Base-by-base conservation (phyloP, 2,797 vertebrate species). In the Chaetophractus vellerosus region DNA sequence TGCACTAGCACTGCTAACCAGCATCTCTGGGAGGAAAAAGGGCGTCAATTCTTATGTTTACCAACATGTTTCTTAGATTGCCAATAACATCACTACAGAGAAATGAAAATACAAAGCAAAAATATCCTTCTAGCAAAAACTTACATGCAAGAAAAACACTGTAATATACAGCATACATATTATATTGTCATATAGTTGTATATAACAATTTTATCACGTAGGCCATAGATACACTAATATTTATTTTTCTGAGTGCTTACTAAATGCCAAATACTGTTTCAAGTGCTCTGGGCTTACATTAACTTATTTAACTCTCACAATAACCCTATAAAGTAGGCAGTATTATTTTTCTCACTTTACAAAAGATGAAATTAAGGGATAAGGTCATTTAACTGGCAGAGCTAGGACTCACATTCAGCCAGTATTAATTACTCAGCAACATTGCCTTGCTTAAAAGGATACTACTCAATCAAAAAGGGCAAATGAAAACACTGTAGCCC, bases 1-100 rank as follows among this genome's bases (percentile, higher is more conserved):
- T 97, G 99, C 99, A 98, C 99, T 99, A 75, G 99, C 99, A 97
- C 99, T 99, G 99, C 99, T 99, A 96, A 99, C 99, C 98, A 99
- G 98, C 97, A 99, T 99, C 98, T 99, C 99, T 99, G 98, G 97
- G 96, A 98, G 36, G 97, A 97, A 98, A 92, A 93, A 69, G 12
- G 38, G 18, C 31, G 95, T 98, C 97, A 98, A 72, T 83, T 97
- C 57, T 94, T 96, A 96, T 94, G 93, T 31, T 61, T 95, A 97
- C 68, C 71, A 95, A 81, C 38, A 95, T 31, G 57, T 86, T 91
- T 55, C 81, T 96, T 94, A 64, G 94, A 95, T 88, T 81, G 90
- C 28, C 94, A 94, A 95, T 89, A 26, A 61, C 24, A 52, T 91
- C 96, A 96, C 80, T 84, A 66, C 57, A 92, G 38, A 96, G 82